Base-by-base conservation (phyloP, 2,797 vertebrate species). In the Chiloscyllium punctatum region DNA sequence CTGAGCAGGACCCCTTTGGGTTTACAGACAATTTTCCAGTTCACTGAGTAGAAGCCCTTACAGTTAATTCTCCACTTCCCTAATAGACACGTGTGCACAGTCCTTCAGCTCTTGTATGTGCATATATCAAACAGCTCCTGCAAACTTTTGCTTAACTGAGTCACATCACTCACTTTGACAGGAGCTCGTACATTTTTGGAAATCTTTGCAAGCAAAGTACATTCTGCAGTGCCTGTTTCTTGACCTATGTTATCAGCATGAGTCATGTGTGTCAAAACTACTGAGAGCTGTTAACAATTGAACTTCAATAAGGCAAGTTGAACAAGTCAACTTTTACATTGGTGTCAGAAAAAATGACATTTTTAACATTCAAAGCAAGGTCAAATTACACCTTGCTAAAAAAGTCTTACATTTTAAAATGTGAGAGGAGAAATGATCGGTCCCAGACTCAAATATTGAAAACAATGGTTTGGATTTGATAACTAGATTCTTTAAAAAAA, bases 41-140 rank as follows among this genome's bases (percentile, higher is more conserved):
- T 91, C 33, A 91, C 88, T 91, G 88, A 91, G 57, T n/a, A n/a
- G 53, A 91, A 91, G 13, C 33, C 88, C 25, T 91, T 91, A 66
- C 57, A 66, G 88, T 91, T 91, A 88, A 62, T 91, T 84, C 42
- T 23, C 82, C 42, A 48, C 37, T 1, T 84, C 21, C 21, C 18
- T 48, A 48, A 84, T 25, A 84, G 82, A 84, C 42, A 84, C 82
- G 25, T 82, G n/a, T 9, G 42, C 82, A 66, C 33, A 91, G 53
- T 33, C 4, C 1, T n/a, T 91, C 6, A 91, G 88, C 62, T 33
- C 15, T 90, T 90, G 53, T 15, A 90, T 48, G 82, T 84, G 82
- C 1, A n/a, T 27, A 62, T 23, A 66, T 8, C 4, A 62, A 66
- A 30, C 62, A 57, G 16, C 33, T 91, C 66, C 88, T n/a, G 62